Conservation (phyloP, 2,113 vertebrate species). For the Candoia aspera region DNA sequence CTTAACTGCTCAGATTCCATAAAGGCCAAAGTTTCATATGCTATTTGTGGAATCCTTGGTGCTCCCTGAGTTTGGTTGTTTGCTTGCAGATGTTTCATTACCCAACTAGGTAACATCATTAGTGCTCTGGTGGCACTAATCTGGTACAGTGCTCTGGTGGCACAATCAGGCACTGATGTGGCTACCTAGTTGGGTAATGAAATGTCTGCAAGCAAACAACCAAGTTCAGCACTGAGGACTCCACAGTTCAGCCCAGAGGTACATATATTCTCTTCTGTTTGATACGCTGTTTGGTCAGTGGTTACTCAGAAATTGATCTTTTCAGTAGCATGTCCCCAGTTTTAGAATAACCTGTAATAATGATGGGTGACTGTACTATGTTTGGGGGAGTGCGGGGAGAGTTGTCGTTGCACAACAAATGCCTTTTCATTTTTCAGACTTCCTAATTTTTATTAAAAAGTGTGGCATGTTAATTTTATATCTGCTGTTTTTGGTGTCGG, state of each 20-base stretch:
- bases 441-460: neutral
- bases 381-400: neutral
- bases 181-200: neutral
- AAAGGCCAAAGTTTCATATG: neutral
- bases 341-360: neutral
- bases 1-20: neutral
- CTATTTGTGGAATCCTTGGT: neutral
- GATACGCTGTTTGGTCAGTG: neutral
- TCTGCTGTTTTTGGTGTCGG: neutral
- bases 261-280: neutral
- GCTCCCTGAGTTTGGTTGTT: neutral
- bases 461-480: neutral
- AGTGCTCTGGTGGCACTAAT: neutral
- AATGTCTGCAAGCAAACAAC: neutral
- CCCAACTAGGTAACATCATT: neutral
- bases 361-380: neutral
- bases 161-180: neutral
- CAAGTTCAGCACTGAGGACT: neutral
- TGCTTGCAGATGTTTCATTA: neutral
- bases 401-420: neutral
- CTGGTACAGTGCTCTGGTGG: neutral
- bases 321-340: neutral
- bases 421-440: neutral
- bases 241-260: neutral
- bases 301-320: neutral